phyloP scores from a whole-genome alignment of 2,888 invertebrate species.

The Stenolophus ochropezus region DNA sequence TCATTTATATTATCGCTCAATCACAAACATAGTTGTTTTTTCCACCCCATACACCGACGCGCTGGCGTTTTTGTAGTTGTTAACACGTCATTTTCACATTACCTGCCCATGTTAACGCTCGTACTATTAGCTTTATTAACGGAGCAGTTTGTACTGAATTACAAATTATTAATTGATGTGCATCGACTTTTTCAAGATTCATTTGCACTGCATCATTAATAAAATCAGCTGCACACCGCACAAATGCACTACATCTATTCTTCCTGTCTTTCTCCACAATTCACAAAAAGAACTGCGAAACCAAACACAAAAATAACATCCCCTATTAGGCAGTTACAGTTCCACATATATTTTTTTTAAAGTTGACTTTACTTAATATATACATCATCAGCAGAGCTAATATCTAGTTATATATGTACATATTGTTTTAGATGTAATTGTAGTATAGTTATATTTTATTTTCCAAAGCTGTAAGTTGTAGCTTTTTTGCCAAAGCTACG shows the following conservation, averaged over 20 bases:
- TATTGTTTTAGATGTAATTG: too few relatives aligned
- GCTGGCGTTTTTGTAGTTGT: conserved; percentile 46
- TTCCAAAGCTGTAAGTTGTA: too few relatives aligned
- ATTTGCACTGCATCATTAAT: conserved; percentile 16
- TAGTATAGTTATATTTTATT: too few relatives aligned
- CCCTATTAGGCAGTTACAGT: too few relatives aligned
- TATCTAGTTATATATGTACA: too few relatives aligned
- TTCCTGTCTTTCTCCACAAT: too few relatives aligned
- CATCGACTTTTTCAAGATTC: conserved; percentile 21
- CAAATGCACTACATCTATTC: not conserved
- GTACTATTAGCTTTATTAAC: conserved; percentile 41
- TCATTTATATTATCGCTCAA: conserved; percentile 58
- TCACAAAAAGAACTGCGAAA: not conserved
- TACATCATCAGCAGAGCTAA: too few relatives aligned
- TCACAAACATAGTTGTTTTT: conserved; percentile 50
- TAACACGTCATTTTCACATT: conserved; percentile 57
- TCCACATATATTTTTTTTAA: too few relatives aligned
- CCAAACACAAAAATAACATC: too few relatives aligned
- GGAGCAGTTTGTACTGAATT: conserved; percentile 6
- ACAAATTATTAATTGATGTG: conserved; percentile 20
- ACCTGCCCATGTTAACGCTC: conserved; percentile 28
- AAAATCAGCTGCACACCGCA: not conserved
- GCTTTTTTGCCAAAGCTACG: too few relatives aligned
- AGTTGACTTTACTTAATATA: too few relatives aligned
- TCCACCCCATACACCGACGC: conserved; percentile 5